Conservation (phyloP, 1,140 invertebrate genomes). For the Pteromalus puparum region DNA sequence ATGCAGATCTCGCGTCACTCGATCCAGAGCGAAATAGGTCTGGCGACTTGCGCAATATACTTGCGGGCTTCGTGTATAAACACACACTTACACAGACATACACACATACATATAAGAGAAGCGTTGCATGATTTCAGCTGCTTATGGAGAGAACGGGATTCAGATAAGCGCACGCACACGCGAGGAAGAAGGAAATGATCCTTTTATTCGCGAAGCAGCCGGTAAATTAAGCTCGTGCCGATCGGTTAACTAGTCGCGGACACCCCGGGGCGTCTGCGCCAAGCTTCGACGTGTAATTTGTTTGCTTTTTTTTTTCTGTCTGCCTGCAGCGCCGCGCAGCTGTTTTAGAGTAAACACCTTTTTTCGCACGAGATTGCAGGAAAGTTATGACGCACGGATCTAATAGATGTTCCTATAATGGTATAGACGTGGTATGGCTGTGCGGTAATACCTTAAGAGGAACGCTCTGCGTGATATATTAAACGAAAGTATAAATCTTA, state of each 20-base stretch:
- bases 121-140: slow-evolving; percentile 9
- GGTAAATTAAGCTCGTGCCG: slow-evolving; percentile 3
- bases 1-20: background rate
- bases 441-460: background rate
- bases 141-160: slow-evolving; percentile 42
- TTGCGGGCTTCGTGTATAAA: background rate
- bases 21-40: background rate
- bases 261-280: background rate
- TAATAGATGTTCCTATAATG: background rate
- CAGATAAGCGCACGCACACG: background rate
- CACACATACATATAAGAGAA: background rate
- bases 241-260: slow-evolving; percentile 21
- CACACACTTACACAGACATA: background rate
- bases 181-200: slow-evolving; percentile 37
- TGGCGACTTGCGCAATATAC: background rate
- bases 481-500: background rate
- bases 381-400: slow-evolving; percentile 21
- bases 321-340: background rate
- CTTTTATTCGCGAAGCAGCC: slow-evolving; percentile 6
- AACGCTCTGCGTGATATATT: background rate
- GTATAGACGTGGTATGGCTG: background rate
- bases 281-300: background rate
- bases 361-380: background rate
- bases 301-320: background rate
- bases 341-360: slow-evolving; percentile 26